Evolutionary conservation across 2,113 vertebrate species (phyloP).

Genomic region (Mellivora capensis): DNA sequence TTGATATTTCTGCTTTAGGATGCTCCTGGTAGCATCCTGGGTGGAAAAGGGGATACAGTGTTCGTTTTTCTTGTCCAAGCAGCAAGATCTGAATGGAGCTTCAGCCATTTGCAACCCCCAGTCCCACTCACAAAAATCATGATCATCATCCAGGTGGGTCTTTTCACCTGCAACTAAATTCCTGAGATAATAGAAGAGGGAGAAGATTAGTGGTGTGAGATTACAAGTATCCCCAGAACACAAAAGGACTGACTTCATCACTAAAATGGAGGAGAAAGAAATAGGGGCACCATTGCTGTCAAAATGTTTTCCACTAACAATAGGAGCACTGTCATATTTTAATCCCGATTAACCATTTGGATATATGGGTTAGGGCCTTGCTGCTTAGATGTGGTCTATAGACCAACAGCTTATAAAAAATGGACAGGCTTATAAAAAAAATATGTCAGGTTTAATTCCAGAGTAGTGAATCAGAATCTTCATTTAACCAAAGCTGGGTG

Average conservation of each 20-base stretch:
- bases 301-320: not conserved
- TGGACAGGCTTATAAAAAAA: no score
- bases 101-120: not conserved
- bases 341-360: not conserved
- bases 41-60: not conserved
- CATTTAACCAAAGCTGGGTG: not conserved
- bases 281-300: not conserved
- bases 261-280: not conserved
- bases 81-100: not conserved
- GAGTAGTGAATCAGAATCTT: not conserved
- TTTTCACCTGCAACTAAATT: not conserved
- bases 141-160: not conserved
- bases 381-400: not conserved
- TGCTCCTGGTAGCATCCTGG: not conserved
- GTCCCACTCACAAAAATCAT: not conserved
- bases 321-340: not conserved
- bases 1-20: not conserved
- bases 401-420: not conserved
- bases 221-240: not conserved
- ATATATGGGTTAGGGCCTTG: not conserved
- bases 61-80: not conserved
- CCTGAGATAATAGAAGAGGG: not conserved
- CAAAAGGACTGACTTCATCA: not conserved
- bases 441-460: not conserved
- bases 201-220: not conserved